phyloP scores from a whole-genome alignment of 2,797 vertebrate genomes.

The Esox masquinongy region DNA sequence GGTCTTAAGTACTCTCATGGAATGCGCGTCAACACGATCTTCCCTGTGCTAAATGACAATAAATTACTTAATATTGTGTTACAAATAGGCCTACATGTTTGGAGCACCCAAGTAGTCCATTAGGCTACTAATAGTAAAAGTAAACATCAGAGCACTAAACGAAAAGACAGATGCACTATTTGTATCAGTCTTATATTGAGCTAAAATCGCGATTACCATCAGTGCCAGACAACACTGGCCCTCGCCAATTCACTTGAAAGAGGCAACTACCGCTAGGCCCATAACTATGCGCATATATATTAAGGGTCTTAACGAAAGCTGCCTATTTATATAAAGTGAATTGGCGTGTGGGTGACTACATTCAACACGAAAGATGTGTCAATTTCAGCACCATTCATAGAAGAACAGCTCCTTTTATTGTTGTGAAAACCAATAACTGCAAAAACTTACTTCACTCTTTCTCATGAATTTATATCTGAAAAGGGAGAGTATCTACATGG shows the following conservation, averaged over 20 bases:
- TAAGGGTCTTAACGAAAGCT: background rate
- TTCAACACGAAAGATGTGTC: background rate
- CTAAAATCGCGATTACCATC: background rate
- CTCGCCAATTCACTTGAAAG: background rate
- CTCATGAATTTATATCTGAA: background rate
- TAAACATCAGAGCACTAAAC: background rate
- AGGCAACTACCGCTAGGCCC: too few relatives aligned
- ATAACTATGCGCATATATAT: too few relatives aligned
- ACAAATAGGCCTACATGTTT: background rate
- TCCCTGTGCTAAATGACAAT: background rate
- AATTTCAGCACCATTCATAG: constrained; percentile 63
- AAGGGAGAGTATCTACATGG: too few relatives aligned
- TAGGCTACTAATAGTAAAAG: background rate
- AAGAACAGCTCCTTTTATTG: constrained; percentile 65
- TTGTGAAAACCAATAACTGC: background rate
- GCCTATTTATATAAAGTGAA: background rate
- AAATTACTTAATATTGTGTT: background rate
- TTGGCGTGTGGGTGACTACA: background rate
- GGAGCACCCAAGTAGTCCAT: background rate
- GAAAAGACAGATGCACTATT: background rate
- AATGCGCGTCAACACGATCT: constrained; percentile 1
- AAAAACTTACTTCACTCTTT: background rate
- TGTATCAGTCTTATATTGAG: background rate
- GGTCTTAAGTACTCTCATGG: background rate
- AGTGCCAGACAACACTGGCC: background rate